Conservation (phyloP, 2,888 invertebrate species). For the Caenorhabditis imperialis region DNA sequence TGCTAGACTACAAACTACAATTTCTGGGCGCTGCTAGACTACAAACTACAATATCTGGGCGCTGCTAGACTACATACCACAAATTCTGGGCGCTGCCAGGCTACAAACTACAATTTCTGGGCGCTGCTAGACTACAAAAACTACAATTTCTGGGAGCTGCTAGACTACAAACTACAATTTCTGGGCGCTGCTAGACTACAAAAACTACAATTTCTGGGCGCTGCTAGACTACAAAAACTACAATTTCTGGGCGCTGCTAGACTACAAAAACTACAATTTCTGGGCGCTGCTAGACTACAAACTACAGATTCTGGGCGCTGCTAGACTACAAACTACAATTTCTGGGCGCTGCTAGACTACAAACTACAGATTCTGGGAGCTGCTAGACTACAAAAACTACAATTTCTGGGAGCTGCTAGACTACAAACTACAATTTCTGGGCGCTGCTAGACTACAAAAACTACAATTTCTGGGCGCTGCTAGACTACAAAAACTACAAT, state of each 20-base stretch:
- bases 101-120: conserved; percentile 25
- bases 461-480: not conserved
- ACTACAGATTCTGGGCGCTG: conserved; percentile 39
- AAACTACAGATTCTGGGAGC: conserved; percentile 36
- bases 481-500: conserved; percentile 12
- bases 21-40: conserved; percentile 7
- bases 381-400: too few species aligned
- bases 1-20: not conserved
- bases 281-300: not conserved
- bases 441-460: too few species aligned
- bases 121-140: too few species aligned
- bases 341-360: not conserved
- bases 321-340: too few species aligned
- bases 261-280: too few species aligned
- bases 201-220: too few species aligned
- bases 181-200: too few species aligned
- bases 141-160: not conserved
- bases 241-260: too few species aligned
- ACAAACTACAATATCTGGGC: conserved; percentile 28
- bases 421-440: conserved; percentile 25
- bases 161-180: conserved; percentile 12
- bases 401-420: not conserved
- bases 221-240: not conserved
- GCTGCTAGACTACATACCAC: too few species aligned
- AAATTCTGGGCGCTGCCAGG: not conserved